phyloP scores from a whole-genome alignment of 2,888 invertebrate genomes.

The Parochlus steinenii region DNA sequence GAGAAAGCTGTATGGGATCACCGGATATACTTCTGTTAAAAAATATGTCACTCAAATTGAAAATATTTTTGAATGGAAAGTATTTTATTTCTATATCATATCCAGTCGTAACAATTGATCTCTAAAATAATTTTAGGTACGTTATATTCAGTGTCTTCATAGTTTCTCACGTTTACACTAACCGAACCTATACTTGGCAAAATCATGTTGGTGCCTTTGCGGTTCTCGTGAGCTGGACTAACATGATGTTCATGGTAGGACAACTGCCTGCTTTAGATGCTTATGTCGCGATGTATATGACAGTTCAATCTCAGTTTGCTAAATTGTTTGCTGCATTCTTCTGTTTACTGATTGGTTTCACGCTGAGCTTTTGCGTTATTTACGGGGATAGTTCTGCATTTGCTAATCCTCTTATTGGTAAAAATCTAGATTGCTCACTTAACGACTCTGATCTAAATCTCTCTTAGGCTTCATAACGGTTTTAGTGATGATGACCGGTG shows the following conservation, averaged over 20 bases:
- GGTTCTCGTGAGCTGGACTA: conserved; percentile 30
- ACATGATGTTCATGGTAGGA: conserved; percentile 31
- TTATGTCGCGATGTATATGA: conserved; percentile 33
- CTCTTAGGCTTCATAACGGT: conserved; percentile 27
- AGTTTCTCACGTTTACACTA: conserved; percentile 25
- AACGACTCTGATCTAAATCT: too few relatives aligned
- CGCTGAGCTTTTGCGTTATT: conserved; percentile 30
- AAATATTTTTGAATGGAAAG: conserved; percentile 27
- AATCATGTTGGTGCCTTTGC: conserved; percentile 29
- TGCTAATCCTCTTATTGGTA: conserved; percentile 24
- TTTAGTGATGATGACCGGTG: conserved; percentile 29
- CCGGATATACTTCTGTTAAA: conserved; percentile 24
- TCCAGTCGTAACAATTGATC: too few relatives aligned
- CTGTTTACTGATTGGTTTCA: conserved; percentile 30
- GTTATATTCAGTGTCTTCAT: conserved; percentile 25
- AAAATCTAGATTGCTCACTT: too few relatives aligned
- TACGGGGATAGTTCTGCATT: conserved; percentile 27
- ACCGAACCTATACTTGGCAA: conserved; percentile 26
- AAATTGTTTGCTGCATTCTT: conserved; percentile 29
- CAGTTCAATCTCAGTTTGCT: conserved; percentile 29
- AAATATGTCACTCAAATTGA: conserved; percentile 29
- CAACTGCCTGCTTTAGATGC: conserved; percentile 32
- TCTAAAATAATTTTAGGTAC: too few relatives aligned
- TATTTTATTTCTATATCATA: too few relatives aligned
- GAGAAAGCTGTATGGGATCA: conserved; percentile 25